Percentiles rank a stretch among this genome's conserved stretches.
These are phyloP conservation scores for Salarias fasciatus DNA, from an alignment of 2,797 vertebrate genomes.

Conservation along the genomic window DNA sequence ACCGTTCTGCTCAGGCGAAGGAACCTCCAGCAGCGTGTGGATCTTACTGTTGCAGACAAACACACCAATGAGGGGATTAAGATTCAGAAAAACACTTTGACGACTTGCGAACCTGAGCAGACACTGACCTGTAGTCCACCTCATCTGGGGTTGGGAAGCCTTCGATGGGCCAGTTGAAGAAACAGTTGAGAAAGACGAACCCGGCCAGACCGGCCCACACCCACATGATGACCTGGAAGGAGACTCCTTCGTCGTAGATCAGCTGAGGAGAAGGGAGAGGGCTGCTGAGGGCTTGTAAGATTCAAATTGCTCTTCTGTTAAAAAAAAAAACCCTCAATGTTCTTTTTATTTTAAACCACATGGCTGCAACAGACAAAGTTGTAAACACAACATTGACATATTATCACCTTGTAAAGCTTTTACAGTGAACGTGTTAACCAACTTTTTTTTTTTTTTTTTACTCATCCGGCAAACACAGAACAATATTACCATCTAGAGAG, in stretches of 20 bases:
- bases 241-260: conserved; percentile 85
- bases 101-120: neutral
- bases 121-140: conserved; percentile 83
- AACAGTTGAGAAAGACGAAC: conserved; percentile 88
- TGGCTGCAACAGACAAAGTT: conserved; percentile 3
- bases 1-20: conserved; percentile 64
- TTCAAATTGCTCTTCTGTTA: neutral
- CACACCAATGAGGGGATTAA: neutral
- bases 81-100: neutral
- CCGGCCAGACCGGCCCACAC: conserved; percentile 86
- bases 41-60: conserved; percentile 80
- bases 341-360: neutral
- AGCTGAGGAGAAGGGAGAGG: conserved; percentile 71
- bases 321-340: neutral
- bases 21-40: conserved; percentile 65
- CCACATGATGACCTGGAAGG: conserved; percentile 89
- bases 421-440: neutral
- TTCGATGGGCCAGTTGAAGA: conserved; percentile 89
- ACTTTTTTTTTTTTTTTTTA: neutral
- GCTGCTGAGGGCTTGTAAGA: neutral
- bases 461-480: neutral
- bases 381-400: conserved; percentile 6
- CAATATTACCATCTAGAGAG: neutral
- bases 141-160: conserved; percentile 89
- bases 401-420: conserved; percentile 7